Evolutionary conservation across 2,113 vertebrate genomes (phyloP).

Genomic region (Pica pica): DNA sequence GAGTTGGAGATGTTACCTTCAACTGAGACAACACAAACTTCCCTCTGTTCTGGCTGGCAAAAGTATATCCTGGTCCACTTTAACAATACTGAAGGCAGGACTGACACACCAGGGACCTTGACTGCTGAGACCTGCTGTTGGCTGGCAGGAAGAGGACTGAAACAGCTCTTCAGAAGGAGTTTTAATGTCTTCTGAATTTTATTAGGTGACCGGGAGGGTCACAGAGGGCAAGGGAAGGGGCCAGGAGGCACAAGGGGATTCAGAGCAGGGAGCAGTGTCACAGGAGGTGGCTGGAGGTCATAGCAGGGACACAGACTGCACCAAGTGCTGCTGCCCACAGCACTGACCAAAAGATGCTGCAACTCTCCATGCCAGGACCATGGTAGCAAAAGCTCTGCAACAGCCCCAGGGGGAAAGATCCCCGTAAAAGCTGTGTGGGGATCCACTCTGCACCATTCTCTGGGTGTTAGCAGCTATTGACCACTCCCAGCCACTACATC

Average conservation of each 20-base stretch:
- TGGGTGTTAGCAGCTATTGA: background rate
- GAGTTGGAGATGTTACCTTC: background rate
- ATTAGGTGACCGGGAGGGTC: background rate
- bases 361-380: background rate
- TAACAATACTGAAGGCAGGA: background rate
- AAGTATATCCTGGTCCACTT: background rate
- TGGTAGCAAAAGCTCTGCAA: background rate
- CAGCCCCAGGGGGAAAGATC: background rate
- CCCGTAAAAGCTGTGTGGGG: too few relatives aligned
- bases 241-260: background rate
- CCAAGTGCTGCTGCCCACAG: rapidly evolving
- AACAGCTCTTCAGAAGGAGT: background rate
- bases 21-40: background rate
- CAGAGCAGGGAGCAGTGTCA: background rate
- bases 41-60: too few relatives aligned
- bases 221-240: background rate
- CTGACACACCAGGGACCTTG: background rate
- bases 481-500: background rate
- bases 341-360: rapidly evolving
- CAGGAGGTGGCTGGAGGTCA: background rate
- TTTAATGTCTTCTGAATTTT: background rate
- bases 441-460: background rate
- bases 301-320: background rate
- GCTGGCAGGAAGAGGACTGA: background rate
- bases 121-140: background rate